Evolutionary conservation across 2,113 vertebrate species (phyloP).

Genomic region (Hyperopisus bebe): DNA sequence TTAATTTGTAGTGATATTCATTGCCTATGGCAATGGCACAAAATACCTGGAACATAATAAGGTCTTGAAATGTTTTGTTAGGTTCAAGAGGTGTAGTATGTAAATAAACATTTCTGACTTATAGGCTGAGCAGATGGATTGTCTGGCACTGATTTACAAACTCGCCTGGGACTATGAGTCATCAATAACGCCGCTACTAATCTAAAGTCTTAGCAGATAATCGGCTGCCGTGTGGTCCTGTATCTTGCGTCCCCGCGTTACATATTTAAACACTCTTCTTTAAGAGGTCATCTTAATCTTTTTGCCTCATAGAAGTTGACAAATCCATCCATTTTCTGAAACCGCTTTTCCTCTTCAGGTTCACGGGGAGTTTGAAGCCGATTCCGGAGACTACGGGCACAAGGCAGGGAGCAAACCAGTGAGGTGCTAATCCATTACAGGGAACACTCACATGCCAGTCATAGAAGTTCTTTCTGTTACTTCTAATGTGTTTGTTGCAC

Average conservation of each 20-base stretch:
- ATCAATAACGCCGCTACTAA: neutral
- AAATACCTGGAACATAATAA: neutral
- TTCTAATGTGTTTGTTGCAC: neutral
- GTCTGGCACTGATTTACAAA: neutral
- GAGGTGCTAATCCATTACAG: neutral
- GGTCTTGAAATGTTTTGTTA: neutral
- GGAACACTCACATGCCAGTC: neutral
- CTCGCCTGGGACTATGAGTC: neutral
- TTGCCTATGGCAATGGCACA: neutral
- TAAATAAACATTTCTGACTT: neutral
- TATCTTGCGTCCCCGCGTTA: neutral
- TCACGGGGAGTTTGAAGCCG: neutral
- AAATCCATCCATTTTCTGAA: neutral
- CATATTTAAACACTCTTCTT: neutral
- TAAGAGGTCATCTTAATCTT: neutral
- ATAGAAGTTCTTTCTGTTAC: neutral
- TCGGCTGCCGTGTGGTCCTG: neutral
- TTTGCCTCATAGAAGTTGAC: neutral
- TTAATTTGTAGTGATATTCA: neutral
- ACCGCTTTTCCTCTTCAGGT: neutral
- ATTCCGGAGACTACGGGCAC: neutral
- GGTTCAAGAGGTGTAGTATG: neutral
- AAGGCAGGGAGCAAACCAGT: neutral
- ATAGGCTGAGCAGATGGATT: neutral
- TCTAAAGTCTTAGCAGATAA: neutral